Percentiles rank a stretch among this genome's conserved stretches.
phyloP scores from a whole-genome alignment of 2,113 vertebrate genomes.

The Nothobranchius kuhntae region DNA sequence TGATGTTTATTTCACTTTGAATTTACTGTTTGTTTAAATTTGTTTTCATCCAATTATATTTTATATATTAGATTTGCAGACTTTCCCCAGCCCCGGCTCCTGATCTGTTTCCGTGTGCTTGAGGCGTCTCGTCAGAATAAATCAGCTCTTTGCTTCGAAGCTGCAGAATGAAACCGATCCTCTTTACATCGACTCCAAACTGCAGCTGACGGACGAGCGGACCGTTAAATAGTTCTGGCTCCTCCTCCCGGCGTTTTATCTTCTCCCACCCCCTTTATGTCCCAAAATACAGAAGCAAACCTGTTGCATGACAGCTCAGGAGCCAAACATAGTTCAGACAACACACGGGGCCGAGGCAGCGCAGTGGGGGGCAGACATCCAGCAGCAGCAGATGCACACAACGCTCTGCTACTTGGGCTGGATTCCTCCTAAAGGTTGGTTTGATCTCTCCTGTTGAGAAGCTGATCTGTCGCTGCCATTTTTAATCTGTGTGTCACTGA shows the following conservation, averaged over 20 bases:
- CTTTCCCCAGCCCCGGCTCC: too few species aligned
- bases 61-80: background rate
- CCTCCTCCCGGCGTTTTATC: constrained; percentile 40
- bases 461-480: constrained; percentile 28
- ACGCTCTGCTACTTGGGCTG: constrained; percentile 14
- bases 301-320: constrained; percentile 45
- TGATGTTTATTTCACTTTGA: too few species aligned
- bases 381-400: constrained; percentile 8
- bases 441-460: constrained; percentile 31
- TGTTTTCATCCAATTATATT: too few species aligned
- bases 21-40: too few species aligned
- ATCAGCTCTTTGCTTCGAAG: background rate
- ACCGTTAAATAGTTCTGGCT: constrained; percentile 29
- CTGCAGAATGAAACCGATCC: constrained; percentile 3
- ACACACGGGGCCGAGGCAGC: constrained; percentile 11
- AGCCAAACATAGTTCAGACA: constrained; percentile 33
- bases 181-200: background rate
- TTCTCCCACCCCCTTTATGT: constrained; percentile 39
- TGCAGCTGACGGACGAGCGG: constrained; percentile 8
- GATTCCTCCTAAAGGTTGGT: constrained; percentile 53
- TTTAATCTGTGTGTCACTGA: constrained; percentile 45
- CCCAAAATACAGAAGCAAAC: constrained; percentile 60
- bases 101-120: background rate
- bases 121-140: background rate
- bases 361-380: constrained; percentile 5